Percentiles rank a stretch among this genome's conserved stretches.
phyloP scores from a whole-genome alignment of 2,113 vertebrate species.

The Crotophaga sulcirostris region DNA sequence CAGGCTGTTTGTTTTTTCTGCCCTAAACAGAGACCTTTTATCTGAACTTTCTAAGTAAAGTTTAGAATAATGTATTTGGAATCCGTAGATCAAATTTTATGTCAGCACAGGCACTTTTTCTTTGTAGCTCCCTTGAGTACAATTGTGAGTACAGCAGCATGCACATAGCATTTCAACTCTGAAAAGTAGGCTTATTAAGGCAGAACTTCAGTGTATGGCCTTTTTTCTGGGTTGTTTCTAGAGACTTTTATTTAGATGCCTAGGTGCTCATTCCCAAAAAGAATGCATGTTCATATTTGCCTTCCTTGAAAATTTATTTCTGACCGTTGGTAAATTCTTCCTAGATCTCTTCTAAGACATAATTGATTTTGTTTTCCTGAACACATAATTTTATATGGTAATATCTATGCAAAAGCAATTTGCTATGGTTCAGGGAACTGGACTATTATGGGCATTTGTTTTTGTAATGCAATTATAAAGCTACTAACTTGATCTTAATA shows the following conservation, averaged over 20 bases:
- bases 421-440: constrained; percentile 46
- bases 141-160: not conserved
- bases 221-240: not conserved
- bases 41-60: not conserved
- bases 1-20: not conserved
- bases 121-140: not conserved
- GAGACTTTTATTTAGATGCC: not conserved
- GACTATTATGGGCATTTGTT: constrained; percentile 58
- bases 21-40: not conserved
- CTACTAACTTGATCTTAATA: constrained; percentile 69
- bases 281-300: not conserved
- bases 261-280: not conserved
- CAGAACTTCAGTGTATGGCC: not conserved
- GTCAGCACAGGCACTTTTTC: not conserved
- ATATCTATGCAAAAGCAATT: constrained; percentile 63
- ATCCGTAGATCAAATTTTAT: not conserved
- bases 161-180: not conserved
- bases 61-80: not conserved
- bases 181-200: not conserved
- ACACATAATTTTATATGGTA: constrained; percentile 22
- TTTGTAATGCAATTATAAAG: constrained; percentile 64
- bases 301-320: constrained; percentile 42
- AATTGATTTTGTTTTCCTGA: constrained; percentile 62
- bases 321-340: not conserved
- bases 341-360: constrained; percentile 25